These are phyloP conservation scores for Monochamus saltuarius DNA, from an alignment of 1,140 invertebrate species.

Conservation along the genomic window DNA sequence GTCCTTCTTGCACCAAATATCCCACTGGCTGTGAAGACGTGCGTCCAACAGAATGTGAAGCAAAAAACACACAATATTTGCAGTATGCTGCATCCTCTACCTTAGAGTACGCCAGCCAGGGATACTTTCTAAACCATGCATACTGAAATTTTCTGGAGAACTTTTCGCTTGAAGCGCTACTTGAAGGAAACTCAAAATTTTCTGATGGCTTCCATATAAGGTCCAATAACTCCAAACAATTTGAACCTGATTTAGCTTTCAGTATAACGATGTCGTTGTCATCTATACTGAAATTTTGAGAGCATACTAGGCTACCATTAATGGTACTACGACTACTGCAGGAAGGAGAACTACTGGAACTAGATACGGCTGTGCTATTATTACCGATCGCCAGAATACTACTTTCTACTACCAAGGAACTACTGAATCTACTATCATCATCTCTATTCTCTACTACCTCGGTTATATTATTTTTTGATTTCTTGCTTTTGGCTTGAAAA, in stretches of 20 bases:
- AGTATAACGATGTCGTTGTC: not conserved
- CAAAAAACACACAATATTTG: no score
- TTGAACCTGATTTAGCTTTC: not conserved
- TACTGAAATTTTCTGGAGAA: no score
- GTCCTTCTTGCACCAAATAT: no score
- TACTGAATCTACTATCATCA: not conserved
- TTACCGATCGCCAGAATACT: not conserved
- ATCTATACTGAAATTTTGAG: slow-evolving; percentile 2
- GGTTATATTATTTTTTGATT: not conserved
- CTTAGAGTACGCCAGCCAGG: no score
- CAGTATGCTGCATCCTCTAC: no score
- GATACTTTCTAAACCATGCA: no score
- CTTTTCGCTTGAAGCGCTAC: no score
- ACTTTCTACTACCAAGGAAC: slow-evolving; percentile 3
- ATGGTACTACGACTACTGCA: not conserved
- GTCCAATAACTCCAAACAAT: not conserved
- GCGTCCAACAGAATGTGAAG: no score
- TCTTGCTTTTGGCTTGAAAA: no score
- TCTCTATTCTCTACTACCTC: not conserved
- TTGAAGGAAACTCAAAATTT: no score
- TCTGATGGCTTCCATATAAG: no score
- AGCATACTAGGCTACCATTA: not conserved
- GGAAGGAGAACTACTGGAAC: not conserved
- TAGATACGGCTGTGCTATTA: not conserved
- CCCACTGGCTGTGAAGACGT: no score